phyloP scores from a whole-genome alignment of 2,113 vertebrate genomes.

The Loxodonta africana region DNA sequence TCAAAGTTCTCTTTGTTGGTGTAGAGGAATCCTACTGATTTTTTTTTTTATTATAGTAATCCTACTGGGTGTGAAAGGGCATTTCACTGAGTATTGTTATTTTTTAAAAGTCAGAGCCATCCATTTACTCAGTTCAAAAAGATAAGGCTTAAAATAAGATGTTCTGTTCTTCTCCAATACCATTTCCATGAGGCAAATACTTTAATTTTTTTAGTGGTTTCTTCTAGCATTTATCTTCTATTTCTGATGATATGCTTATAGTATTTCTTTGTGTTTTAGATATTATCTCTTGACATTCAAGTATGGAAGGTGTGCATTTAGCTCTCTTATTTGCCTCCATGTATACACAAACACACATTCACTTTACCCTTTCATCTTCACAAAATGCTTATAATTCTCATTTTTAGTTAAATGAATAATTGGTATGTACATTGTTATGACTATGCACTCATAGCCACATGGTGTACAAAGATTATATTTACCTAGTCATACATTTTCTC shows the following conservation, averaged over 20 bases:
- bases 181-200: constrained; percentile 42
- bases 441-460: not conserved
- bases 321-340: not conserved
- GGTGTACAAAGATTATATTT: not conserved
- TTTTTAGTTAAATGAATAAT: constrained; percentile 25
- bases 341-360: not conserved
- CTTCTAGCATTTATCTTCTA: constrained; percentile 38
- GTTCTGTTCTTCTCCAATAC: not conserved
- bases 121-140: not conserved
- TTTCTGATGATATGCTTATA: constrained; percentile 39
- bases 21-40: too few species aligned
- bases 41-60: not conserved
- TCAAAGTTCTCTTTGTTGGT: too few species aligned
- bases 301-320: constrained; percentile 16
- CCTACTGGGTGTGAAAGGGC: not conserved
- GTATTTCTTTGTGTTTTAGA: constrained; percentile 45
- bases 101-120: not conserved
- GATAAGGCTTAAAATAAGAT: not conserved
- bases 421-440: not conserved
- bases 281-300: constrained; percentile 10
- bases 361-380: not conserved
- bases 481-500: not conserved
- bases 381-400: not conserved
- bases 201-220: constrained; percentile 62
- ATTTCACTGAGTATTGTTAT: not conserved